These are phyloP conservation scores for Triplophysa rosa DNA, from an alignment of 2,113 vertebrate species.

Conservation along the genomic window DNA sequence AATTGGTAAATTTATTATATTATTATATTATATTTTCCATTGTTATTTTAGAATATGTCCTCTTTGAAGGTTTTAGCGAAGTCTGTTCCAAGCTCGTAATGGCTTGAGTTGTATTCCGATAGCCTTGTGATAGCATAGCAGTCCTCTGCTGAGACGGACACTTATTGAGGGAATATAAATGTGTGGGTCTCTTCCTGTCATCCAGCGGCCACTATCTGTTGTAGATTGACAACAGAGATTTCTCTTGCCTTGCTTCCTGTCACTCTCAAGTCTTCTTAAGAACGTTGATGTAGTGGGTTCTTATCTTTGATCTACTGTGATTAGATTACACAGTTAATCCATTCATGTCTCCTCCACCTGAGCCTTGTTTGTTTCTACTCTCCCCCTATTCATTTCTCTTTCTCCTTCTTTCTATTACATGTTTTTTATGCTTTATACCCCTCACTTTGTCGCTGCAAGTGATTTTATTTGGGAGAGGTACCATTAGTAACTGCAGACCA, in stretches of 20 bases:
- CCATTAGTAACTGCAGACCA: conserved; percentile 30
- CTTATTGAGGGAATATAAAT: conserved; percentile 13
- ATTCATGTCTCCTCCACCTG: conserved; percentile 49
- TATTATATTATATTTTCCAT: too few relatives aligned
- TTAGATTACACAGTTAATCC: conserved; percentile 56
- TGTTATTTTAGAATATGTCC: neutral
- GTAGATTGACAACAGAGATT: conserved; percentile 39
- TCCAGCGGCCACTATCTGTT: conserved; percentile 35
- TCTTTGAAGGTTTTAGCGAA: neutral
- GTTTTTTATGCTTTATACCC: neutral
- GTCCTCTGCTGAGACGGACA: neutral
- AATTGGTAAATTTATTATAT: too few relatives aligned
- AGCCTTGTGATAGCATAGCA: neutral
- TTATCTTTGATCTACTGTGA: conserved; percentile 54
- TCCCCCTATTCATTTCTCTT: conserved; percentile 29
- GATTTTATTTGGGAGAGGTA: conserved; percentile 30
- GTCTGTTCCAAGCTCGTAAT: neutral
- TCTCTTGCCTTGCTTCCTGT: conserved; percentile 35
- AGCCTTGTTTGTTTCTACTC: conserved; percentile 44
- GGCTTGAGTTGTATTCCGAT: conserved; percentile 2
- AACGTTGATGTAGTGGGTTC: conserved; percentile 48
- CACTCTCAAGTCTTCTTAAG: conserved; percentile 45
- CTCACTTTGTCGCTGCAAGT: neutral
- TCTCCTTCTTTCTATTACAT: conserved; percentile 32
- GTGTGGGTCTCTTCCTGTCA: conserved; percentile 8